phyloP scores from a whole-genome alignment of 2,888 invertebrate species.

The Melieria picta region DNA sequence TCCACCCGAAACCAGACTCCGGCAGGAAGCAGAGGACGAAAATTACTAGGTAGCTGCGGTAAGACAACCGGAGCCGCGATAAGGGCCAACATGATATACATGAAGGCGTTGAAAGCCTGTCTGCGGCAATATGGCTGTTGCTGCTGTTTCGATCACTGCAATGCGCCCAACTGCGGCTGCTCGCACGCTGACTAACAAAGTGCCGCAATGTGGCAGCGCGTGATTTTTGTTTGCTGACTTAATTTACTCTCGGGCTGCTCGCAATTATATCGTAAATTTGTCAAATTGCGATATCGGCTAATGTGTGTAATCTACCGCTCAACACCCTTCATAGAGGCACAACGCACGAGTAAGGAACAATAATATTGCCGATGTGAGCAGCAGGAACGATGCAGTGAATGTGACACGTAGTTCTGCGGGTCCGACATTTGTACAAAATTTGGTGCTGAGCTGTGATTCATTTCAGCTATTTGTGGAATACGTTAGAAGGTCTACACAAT shows the following conservation, averaged over 20 bases:
- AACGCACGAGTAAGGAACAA: not conserved
- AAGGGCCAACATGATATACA: conserved; percentile 13
- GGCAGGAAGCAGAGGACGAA: conserved; percentile 27
- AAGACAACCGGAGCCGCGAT: conserved; percentile 16
- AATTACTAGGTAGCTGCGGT: conserved; percentile 32
- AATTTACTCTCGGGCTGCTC: conserved; percentile 49
- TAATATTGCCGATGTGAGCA: too few relatives aligned
- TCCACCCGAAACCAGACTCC: conserved; percentile 14
- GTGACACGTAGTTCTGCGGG: too few relatives aligned
- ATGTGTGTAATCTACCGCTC: conserved; percentile 40
- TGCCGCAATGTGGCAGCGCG: not conserved
- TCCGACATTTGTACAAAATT: too few relatives aligned
- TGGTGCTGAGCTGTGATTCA: too few relatives aligned
- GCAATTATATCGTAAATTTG: conserved; percentile 62
- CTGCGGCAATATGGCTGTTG: conserved; percentile 1
- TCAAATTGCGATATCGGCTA: conserved; percentile 55
- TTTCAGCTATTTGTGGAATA: too few relatives aligned
- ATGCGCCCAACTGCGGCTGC: not conserved
- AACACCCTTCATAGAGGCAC: conserved; percentile 37
- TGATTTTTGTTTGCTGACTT: conserved; percentile 34
- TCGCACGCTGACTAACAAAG: not conserved
- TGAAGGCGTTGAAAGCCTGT: not conserved
- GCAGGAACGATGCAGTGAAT: too few relatives aligned
- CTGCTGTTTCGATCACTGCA: not conserved
- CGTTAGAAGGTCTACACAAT: too few relatives aligned